Base-by-base conservation (phyloP, 2,888 invertebrate genomes). In the Tipula vernalis region DNA sequence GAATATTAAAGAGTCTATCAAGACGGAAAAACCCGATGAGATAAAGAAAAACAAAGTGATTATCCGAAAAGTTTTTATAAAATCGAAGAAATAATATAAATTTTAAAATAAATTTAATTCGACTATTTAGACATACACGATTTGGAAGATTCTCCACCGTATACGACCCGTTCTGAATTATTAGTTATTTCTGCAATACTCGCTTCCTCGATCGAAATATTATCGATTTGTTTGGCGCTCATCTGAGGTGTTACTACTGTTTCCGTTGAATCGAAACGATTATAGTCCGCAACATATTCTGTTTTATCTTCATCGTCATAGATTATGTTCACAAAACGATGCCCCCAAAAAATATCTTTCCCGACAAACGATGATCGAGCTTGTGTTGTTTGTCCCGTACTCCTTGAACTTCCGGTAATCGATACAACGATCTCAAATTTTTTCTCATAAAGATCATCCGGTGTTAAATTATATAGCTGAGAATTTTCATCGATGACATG, bases 301-400 rank as follows among this genome's bases (percentile, higher is more conserved):
- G 95, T 95, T 36, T 94, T 92, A 88, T 96, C 95, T 89, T 95
- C 95, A 88, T 95, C 95, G 89, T 96, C 96, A 87, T 93, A 92
- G 88, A 96, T 95, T 2, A 96, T 93, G 87, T 95, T 95, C 89
- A 94, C 94, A 90, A 97, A 97, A 12, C 95, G 91, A 90, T 96
- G 95, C 1, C 97, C 97, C 97, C 97, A 97, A 86, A 95, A 93
- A 86, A 97, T 95, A 91, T 97, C 97, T 87, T 93, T 93, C 8
- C 96, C 95, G 12, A 97, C 91, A 90, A 96, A 97, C 0, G 97
- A 97, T 0, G 96, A 95, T 42, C 95, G 91, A 86, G 95, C 95
- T 90, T 95, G 95, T 0, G 95, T 95, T 86, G 94, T 93, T 87
- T 95, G 95, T 0, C 95, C 95, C 88, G 97, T 97, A 87, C 94